Base-by-base conservation (phyloP, 2,888 invertebrate genomes). In the Luperina testacea region DNA sequence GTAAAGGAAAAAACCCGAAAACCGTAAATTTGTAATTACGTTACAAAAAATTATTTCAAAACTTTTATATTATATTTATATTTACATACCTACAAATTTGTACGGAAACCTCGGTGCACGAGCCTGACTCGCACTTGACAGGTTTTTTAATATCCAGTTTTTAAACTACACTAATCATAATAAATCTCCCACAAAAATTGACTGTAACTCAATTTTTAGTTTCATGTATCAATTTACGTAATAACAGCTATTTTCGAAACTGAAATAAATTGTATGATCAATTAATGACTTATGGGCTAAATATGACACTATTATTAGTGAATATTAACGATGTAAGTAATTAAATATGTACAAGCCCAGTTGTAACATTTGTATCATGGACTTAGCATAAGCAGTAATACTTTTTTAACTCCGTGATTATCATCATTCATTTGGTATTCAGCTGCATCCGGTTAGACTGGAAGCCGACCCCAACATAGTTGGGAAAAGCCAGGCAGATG, bases 271-370 rank as follows among this genome's bases (percentile, higher is more conserved):
- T 82, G 5, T 67, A 51, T 20, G 27, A 51, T 64, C 72, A 63
- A 59, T 64, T 42, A 63, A 45, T 81, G 83, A 88, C 15, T 79
- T 83, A 83, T 85, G 67, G 27, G n/a, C 2, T 17, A 32, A 78
- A 85, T 67, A 32, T 75, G 83, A 84, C 17, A 75, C 70, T 63
- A 45, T 85, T 45, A 75, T 86, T 83, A 85, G 48, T 63, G 20
- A 69, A 53, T 75, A 64, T 11, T 65, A 70, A 82, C 74, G 17
- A 72, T 51, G n/a, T 74, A 13, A 4, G 45, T n/a, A 11, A 57
- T 48, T 42, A 32, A 51, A 45, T 69, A 38, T 48, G 3, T 24
- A 45, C 38, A 79, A 27, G 13, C 17, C 15, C 27, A 78, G 45
- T 27, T 53, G 17, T 24, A 8, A 2, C 9, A 17, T 42, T 42